Base-by-base conservation (phyloP, 2,113 vertebrate species). In the Onychostoma macrolepis region DNA sequence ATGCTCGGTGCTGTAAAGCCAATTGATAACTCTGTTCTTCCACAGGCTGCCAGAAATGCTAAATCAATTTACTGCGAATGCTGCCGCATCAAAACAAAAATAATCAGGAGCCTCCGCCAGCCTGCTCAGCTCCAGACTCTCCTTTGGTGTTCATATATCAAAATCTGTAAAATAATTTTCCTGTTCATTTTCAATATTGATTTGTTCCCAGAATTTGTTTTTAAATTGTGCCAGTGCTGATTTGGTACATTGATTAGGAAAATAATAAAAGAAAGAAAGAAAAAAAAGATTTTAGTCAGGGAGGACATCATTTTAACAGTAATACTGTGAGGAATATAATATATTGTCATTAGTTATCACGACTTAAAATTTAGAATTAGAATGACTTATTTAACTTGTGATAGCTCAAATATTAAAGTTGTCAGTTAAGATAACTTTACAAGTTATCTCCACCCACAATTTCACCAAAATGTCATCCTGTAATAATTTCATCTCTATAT, bases 71-170 rank as follows among this genome's bases (percentile, higher is more conserved):
- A 75, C 21, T 81, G n/a, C 26, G 8, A 74, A 74, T 13, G 41
- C 41, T 86, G 67, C 79, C n/a, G 69, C 36, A 82, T 74, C 79
- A 82, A 87, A 87, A 87, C 72, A 87, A 82, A 87, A 87, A 58
- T 81, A 12, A 86, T 86, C 50, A 58, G 11, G 19, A 80, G 67
- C 77, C 33, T 81, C 50, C 30, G 48, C 77, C 48, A 71, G 61
- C 3, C 80, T 72, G 77, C 12, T 48, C 6, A 56, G n/a, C 56
- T 28, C 10, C 28, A 63, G 63, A 58, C 36, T 28, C 48, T 4
- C 24, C 48, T 86, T 36, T 74, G 24, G 48, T 43, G 28, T 50
- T 41, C 67, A 61, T 81, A 61, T 50, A 86, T 86, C 85, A 71
- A 41, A 28, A 81, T 38, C 12, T 67, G 26, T 53, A 24, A 86